A percentile compares a stretch with the other conserved stretches of the same genome.
These are phyloP conservation scores for Aleiodes leptofemur DNA, from an alignment of 2,888 invertebrate species.

Conservation along the genomic window DNA sequence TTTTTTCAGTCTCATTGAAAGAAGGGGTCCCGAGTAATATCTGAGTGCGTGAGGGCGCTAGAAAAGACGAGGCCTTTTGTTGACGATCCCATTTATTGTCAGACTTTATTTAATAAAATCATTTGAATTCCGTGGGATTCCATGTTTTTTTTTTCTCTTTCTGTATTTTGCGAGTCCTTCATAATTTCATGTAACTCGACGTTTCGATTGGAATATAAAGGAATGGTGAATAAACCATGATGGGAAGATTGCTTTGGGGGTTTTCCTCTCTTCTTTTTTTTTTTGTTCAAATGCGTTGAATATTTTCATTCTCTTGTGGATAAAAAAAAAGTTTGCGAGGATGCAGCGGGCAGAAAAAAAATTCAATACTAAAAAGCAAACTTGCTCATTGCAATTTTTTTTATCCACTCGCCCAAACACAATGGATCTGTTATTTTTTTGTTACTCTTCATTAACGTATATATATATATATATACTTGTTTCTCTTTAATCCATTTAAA, in stretches of 20 bases:
- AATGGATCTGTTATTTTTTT: neutral
- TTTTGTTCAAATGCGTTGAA: neutral
- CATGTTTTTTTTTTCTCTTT: neutral
- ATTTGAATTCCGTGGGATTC: conserved; percentile 2
- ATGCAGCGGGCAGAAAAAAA: conserved; percentile 15
- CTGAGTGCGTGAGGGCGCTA: conserved; percentile 28
- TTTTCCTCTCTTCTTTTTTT: neutral
- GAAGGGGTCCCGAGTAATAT: conserved; percentile 15
- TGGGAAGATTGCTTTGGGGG: neutral
- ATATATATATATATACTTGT: neutral
- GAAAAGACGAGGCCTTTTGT: conserved; percentile 11
- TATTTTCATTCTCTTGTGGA: neutral
- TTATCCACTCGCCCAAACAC: conserved; percentile 4
- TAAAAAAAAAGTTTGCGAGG: conserved; percentile 5
- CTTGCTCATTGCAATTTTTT: conserved; percentile 20
- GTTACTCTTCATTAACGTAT: conserved; percentile 4
- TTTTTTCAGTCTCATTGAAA: conserved; percentile 25
- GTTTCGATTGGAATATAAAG: neutral
- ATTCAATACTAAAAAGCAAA: conserved; percentile 3
- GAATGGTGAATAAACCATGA: neutral
- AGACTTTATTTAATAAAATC: neutral
- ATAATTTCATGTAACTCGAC: neutral
- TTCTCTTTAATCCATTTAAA: neutral
- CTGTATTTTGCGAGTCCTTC: neutral
- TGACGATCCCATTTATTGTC: neutral